Percentiles rank a stretch among this genome's conserved stretches.
Conservation (phyloP, 2,113 vertebrate genomes). For the Microtus oregoni region DNA sequence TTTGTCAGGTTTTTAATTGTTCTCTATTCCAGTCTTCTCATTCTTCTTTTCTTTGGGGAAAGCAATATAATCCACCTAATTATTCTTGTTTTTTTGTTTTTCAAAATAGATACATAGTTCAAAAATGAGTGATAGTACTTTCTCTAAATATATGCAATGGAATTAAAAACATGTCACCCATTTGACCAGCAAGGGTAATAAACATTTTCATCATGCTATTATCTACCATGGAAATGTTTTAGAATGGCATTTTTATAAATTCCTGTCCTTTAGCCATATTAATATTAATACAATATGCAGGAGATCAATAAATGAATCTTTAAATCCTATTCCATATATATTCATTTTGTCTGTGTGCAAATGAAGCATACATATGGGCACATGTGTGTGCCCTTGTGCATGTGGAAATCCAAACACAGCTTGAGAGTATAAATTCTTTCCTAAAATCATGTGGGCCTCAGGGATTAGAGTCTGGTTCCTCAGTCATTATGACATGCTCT, state of each 20-base stretch:
- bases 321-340: neutral
- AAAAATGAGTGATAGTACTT: constrained; percentile 32
- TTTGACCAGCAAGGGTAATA: constrained; percentile 22
- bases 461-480: neutral
- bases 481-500: neutral
- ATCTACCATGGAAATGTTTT: neutral
- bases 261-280: neutral
- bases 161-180: constrained; percentile 45
- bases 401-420: neutral
- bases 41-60: neutral
- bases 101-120: neutral
- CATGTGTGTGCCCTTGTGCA: neutral
- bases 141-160: neutral
- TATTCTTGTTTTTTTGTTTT: neutral
- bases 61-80: neutral
- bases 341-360: neutral
- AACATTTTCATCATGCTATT: constrained; percentile 16
- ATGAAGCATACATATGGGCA: neutral
- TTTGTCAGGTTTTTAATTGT: neutral
- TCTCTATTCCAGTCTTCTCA: neutral
- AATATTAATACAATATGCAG: constrained; percentile 44
- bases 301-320: constrained; percentile 51
- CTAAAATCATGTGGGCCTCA: neutral
- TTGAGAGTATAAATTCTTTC: neutral
- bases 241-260: constrained; percentile 23